These are phyloP conservation scores for Temnothorax ravouxi DNA, from an alignment of 2,888 invertebrate species.

Conservation along the genomic window DNA sequence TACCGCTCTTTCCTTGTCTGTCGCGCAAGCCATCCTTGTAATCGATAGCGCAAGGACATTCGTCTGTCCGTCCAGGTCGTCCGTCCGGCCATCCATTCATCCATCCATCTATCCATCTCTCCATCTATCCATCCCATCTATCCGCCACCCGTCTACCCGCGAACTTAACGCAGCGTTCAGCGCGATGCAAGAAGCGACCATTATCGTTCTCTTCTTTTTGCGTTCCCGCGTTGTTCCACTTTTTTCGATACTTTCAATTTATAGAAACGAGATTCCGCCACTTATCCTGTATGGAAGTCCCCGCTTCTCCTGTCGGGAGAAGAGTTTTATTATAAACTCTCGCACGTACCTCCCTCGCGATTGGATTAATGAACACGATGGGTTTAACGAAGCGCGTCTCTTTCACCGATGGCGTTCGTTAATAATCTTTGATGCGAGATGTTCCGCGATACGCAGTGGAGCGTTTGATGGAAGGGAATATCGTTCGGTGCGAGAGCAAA, in stretches of 20 bases:
- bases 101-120: conserved; percentile 58
- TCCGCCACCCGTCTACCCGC: conserved; percentile 60
- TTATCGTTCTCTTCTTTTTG: conserved; percentile 70
- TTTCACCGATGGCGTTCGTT: conserved; percentile 53
- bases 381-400: conserved; percentile 53
- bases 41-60: conserved; percentile 71
- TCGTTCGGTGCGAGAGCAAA: conserved; percentile 14
- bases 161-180: conserved; percentile 67
- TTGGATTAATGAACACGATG: conserved; percentile 52
- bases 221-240: conserved; percentile 44
- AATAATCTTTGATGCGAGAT: conserved; percentile 55
- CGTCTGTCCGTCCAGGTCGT: conserved; percentile 55
- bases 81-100: conserved; percentile 53
- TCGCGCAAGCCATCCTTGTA: conserved; percentile 60
- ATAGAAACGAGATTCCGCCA: conserved; percentile 56
- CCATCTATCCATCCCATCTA: conserved; percentile 61
- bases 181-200: conserved; percentile 69
- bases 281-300: conserved; percentile 49
- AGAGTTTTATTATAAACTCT: conserved; percentile 50
- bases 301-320: conserved; percentile 35
- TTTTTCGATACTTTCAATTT: conserved; percentile 64
- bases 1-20: conserved; percentile 62
- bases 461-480: conserved; percentile 35
- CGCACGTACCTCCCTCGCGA: conserved; percentile 41
- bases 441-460: conserved; percentile 22